Evolutionary conservation across 1,140 invertebrate species (phyloP).

Genomic region (Aphidius gifuensis): DNA sequence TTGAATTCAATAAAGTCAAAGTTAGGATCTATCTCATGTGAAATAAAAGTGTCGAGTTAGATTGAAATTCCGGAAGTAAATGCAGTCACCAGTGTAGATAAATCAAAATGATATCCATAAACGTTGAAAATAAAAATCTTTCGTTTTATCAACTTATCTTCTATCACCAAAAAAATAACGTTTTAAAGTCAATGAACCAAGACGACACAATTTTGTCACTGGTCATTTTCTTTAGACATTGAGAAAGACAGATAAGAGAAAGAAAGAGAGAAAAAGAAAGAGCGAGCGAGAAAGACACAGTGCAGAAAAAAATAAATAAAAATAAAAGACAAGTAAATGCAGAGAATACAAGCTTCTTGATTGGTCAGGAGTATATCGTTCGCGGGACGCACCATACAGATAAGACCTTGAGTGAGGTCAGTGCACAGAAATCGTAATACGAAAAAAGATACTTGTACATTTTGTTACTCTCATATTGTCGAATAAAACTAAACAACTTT

Average conservation of each 20-base stretch:
- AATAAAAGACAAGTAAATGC: constrained; percentile 12
- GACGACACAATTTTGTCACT: constrained; percentile 16
- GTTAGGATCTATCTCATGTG: neutral
- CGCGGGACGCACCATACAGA: constrained; percentile 17
- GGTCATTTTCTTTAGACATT: constrained; percentile 16
- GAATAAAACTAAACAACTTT: constrained; percentile 7
- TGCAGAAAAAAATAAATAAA: constrained; percentile 7
- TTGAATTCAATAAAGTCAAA: constrained; percentile 20
- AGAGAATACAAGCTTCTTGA: constrained; percentile 17
- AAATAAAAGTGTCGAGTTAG: constrained; percentile 20
- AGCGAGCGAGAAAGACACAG: neutral
- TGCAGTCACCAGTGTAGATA: too few species aligned
- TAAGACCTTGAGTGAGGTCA: constrained; percentile 40
- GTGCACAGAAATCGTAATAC: constrained; percentile 22
- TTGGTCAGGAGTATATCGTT: constrained; percentile 14
- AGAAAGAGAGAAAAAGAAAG: constrained; percentile 4
- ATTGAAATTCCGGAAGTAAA: constrained; percentile 21
- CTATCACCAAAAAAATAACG: neutral
- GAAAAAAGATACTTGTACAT: constrained; percentile 15
- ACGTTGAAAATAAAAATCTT: constrained; percentile 12
- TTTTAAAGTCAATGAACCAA: constrained; percentile 18
- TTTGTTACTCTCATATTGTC: constrained; percentile 16
- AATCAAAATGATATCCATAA: neutral
- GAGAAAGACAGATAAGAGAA: constrained; percentile 1
- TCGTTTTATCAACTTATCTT: neutral